phyloP scores from a whole-genome alignment of 1,140 invertebrate species.

The Drosophila sp. region DNA sequence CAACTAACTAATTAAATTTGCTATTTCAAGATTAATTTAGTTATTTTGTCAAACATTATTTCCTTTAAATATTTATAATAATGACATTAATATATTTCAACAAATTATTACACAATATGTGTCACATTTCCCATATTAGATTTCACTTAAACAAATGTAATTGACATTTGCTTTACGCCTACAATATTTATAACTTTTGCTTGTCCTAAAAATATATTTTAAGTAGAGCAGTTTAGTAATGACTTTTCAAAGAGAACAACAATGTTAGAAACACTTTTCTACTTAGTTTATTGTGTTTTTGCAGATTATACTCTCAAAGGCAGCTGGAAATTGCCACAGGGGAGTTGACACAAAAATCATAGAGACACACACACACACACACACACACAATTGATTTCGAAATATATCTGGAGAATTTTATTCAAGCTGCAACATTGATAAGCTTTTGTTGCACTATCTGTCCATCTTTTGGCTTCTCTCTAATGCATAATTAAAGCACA shows the following conservation, averaged over 20 bases:
- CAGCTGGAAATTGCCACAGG: constrained; percentile 34
- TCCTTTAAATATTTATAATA: too few relatives aligned
- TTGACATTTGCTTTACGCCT: background rate
- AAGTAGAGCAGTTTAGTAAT: constrained; percentile 4
- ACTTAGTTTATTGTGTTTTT: constrained; percentile 68
- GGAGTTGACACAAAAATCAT: constrained; percentile 45
- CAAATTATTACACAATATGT: too few relatives aligned
- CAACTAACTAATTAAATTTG: background rate
- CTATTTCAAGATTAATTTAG: too few relatives aligned
- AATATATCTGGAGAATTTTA: constrained; percentile 35
- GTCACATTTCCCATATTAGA: too few relatives aligned
- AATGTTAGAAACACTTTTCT: constrained; percentile 39
- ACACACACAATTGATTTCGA: constrained; percentile 16
- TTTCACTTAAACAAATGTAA: background rate
- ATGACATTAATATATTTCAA: too few relatives aligned
- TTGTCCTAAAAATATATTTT: too few relatives aligned
- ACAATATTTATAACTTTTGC: too few relatives aligned
- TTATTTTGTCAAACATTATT: too few relatives aligned
- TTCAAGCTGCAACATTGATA: constrained; percentile 46
- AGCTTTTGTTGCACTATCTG: constrained; percentile 29
- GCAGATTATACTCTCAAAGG: constrained; percentile 61
- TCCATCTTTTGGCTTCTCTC: background rate
- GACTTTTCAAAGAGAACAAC: background rate
- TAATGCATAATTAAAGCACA: constrained; percentile 42
- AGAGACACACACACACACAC: background rate